Percentiles rank a stretch among this genome's conserved stretches.
phyloP scores from a whole-genome alignment of 1,140 invertebrate species.

The Ctenoplectra terminalis region DNA sequence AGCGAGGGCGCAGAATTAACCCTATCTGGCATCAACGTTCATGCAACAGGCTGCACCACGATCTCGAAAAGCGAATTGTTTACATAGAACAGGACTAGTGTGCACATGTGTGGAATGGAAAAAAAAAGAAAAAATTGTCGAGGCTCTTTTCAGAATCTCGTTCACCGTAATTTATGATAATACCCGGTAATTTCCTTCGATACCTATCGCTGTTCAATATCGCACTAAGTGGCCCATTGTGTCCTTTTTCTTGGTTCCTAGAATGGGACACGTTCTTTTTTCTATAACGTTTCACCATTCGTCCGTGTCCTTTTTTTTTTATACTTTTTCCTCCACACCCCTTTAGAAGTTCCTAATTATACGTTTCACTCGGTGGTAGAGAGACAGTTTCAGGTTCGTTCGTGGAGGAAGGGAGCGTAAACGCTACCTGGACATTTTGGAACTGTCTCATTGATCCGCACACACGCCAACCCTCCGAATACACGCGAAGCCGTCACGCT shows the following conservation, averaged over 20 bases:
- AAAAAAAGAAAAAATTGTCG: background rate
- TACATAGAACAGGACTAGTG: constrained; percentile 3
- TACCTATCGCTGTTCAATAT: constrained; percentile 4
- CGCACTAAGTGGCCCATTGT: background rate
- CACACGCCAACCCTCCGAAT: constrained; percentile 33
- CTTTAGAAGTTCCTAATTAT: background rate
- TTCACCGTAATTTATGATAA: background rate
- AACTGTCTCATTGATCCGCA: constrained; percentile 35
- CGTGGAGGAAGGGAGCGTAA: constrained; percentile 18
- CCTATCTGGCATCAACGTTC: constrained; percentile 33
- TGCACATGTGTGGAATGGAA: background rate
- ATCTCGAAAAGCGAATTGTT: constrained; percentile 14
- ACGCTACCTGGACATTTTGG: constrained; percentile 42
- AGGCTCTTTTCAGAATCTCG: background rate
- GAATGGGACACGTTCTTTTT: background rate
- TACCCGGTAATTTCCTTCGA: constrained; percentile 3
- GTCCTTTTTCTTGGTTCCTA: no score
- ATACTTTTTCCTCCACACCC: background rate
- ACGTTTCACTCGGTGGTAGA: background rate
- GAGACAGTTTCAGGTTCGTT: background rate
- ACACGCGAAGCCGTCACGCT: constrained; percentile 53
- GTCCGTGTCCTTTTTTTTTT: no score
- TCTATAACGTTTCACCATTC: no score
- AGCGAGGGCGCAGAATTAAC: constrained; percentile 5
- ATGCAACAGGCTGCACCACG: constrained; percentile 34